Evolutionary conservation across 2,888 invertebrate genomes (phyloP), one percentile per base, ranked within the genome.

Genomic region (Cephalotes varians): DNA sequence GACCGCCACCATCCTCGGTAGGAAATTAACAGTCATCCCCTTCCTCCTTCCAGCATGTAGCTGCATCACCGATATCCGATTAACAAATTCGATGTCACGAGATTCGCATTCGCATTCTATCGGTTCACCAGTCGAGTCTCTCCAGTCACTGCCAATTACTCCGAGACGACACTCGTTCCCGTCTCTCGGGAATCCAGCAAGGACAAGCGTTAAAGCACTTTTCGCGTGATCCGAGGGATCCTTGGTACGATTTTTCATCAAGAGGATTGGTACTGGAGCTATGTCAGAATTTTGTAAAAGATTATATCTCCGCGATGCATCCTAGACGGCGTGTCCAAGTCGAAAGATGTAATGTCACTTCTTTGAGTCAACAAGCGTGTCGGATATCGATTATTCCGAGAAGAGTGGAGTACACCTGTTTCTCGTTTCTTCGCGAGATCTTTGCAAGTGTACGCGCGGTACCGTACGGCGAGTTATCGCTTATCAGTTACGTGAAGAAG

Each of bases 201-300:
- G 34, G 21, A 62, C 73, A 21, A 10, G 60, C 9, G 73, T 58
- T 44, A 21, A 28, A 44, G 21, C 73, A 73, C 60, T 60, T 40
- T n/a, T 67, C 76, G 12, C 71, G 49, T 51, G 77, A 31, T 18
- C 18, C 28, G 40, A 18, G 40, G 54, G 18, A 56, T n/a, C 9
- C 6, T 18, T 54, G 15, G 54, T n/a, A 34, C 10, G 25, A 60
- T 44, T 60, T 47, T 64, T 58, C 67, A 82, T 79, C 56, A 49
- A 71, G 47, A 47, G 44, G 37, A 15, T 81, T 86, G 40, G 3
- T 64, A 40, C 18, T 62, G 21, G 15, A 3, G 25, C 62, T 89
- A 91, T 62, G 85, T 87, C 65, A 87, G 82, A 80, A 91, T 92
- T 87, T 91, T 90, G 76, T 91, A 91, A 84, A 91, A 91, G 49